Evolutionary conservation across 2,113 vertebrate genomes (phyloP).

Genomic region (Ceyx melanurus): DNA sequence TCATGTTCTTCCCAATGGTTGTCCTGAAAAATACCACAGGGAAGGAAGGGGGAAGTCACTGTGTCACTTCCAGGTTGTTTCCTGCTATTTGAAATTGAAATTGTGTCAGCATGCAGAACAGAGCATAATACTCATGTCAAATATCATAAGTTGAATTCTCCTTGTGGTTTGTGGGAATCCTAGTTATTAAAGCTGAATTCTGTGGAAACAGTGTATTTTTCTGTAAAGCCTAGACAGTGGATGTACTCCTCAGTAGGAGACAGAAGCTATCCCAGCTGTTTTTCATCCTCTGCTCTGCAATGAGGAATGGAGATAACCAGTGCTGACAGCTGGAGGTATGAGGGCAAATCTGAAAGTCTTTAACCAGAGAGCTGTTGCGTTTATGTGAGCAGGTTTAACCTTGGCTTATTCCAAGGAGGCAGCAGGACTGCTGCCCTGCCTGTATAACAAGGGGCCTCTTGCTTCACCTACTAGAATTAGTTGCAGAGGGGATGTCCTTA

Average conservation of each 20-base stretch:
- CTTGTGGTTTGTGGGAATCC: constrained; percentile 44
- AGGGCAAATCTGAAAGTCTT: neutral
- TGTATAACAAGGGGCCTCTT: neutral
- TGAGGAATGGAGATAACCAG: neutral
- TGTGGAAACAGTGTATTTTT: constrained; percentile 39
- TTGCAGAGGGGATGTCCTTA: neutral
- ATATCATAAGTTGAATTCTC: constrained; percentile 42
- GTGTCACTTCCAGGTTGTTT: constrained; percentile 7
- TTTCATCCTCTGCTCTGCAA: neutral
- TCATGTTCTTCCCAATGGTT: neutral
- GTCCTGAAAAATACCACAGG: constrained; percentile 42
- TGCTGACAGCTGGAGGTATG: neutral
- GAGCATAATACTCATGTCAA: constrained; percentile 46
- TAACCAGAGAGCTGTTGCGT: neutral
- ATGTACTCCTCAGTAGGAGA: neutral
- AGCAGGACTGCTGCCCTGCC: neutral
- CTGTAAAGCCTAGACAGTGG: neutral
- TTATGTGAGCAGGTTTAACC: neutral
- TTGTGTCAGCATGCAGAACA: constrained; percentile 44
- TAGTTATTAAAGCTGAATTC: constrained; percentile 37
- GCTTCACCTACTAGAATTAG: neutral
- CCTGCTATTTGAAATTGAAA: constrained; percentile 67
- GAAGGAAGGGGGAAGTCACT: too few species aligned
- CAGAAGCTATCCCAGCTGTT: neutral
- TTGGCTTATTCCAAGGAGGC: neutral